Base-by-base conservation (phyloP, 2,797 vertebrate species). In the Xenops minutus region DNA sequence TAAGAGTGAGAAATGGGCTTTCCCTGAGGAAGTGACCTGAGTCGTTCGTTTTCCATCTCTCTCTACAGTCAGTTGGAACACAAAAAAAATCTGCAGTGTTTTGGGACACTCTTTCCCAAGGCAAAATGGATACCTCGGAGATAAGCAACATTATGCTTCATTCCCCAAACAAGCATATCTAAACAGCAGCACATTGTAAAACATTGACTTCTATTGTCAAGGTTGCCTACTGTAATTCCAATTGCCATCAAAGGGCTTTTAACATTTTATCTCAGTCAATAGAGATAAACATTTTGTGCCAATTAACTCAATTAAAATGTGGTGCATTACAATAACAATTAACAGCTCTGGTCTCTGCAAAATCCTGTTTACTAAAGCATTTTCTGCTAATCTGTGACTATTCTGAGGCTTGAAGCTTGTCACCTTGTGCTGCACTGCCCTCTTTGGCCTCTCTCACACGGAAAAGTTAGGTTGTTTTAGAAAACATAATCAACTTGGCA, bases 381-480 rank as follows among this genome's bases (percentile, higher is more conserved):
- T 96, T 82, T 64, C 62, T 81, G 90, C 68, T 78, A 80, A 95
- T 83, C 86, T 91, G 39, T 68, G 66, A 73, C 78, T 58, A 37
- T 81, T 79, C 68, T 37, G 75, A 69, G 71, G n/a, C 64, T 75
- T 67, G 61, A 66, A 78, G 56, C 26, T 59, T 58, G 76, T 92
- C 94, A 92, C 72, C 63, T 94, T 80, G 77, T 90, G 92, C 94
- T 94, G 71, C 76, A 95, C 85, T 96, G 96, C 96, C 93, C 95
- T 97, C 95, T 96, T 92, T 88, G 94, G 94, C 91, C 54, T 96
- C 68, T 92, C 92, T 74, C 49, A 69, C 55, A 49, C n/a, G 26
- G 87, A 69, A 85, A 94, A 93, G 21, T 76, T 68, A 79, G 34
- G 55, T 63, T 39, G 48, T 49, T 85, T 81, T 61, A 86, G 76